Base-by-base conservation (phyloP, 2,113 vertebrate species). In the Perca flavescens region DNA sequence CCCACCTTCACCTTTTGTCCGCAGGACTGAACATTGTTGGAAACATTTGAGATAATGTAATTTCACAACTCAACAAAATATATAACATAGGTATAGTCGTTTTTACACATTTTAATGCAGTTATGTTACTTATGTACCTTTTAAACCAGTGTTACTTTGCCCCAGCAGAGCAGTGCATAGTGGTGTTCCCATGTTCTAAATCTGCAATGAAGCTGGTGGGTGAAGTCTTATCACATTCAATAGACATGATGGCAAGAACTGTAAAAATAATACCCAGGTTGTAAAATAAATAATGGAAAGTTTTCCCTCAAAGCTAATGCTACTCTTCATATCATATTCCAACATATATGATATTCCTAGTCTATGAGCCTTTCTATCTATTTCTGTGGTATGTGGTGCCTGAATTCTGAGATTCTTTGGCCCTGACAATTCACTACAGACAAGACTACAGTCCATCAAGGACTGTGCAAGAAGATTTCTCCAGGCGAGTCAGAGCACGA, bases 401-500 rank as follows among this genome's bases (percentile, higher is more conserved):
- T 57, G 31, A 61, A 67, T 50, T 40, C 40, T 40, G 10, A 40
- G 9, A 40, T 40, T 77, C 68, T 75, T 71, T 63, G 57, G 22
- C 70, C 46, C 49, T 12, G 31, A 74, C 70, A 87, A 61, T 74
- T 53, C 50, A 22, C 28, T 6, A 28, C 52, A 76, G 56, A 78
- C 78, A n/a, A n/a, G n/a, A n/a, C n/a, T n/a, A n/a, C n/a, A n/a
- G n/a, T n/a, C n/a, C n/a, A 77, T 46, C 34, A 54, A 57, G 52
- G 66, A 36, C 58, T 50, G 58, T 46, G 47, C 47, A 65, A 53
- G 22, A 56, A 40, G 57, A 83, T 58, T 85, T 60, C 76, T 74
- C 15, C 16, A 73, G 79, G 79, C 72, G 10, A 87, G 85, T 83
- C 12, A 6, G 46, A 82, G 84, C 78, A 79, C 0, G 79, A 73